A percentile compares a stretch with the other conserved stretches of the same genome.
phyloP scores from a whole-genome alignment of 2,797 vertebrate genomes.

The Liparis tanakae region DNA sequence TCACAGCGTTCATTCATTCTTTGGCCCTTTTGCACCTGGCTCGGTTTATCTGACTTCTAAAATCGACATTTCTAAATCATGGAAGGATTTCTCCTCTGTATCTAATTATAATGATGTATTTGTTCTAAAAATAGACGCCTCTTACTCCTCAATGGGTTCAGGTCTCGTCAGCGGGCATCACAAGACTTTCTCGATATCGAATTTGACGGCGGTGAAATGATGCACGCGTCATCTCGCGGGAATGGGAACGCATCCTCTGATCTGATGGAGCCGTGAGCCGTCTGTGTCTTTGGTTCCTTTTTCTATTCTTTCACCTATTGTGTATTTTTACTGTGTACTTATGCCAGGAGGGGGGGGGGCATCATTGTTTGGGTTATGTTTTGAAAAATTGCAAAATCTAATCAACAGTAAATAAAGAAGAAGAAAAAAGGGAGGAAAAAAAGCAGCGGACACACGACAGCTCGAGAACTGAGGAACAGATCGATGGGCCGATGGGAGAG shows the following conservation, averaged over 20 bases:
- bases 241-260: not conserved
- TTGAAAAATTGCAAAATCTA: not conserved
- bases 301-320: conserved; percentile 2
- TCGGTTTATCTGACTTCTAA: too few relatives aligned
- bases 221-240: not conserved
- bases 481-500: conserved; percentile 52
- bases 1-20: too few relatives aligned
- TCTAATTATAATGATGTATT: too few relatives aligned
- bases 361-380: not conserved
- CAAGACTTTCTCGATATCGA: conserved; percentile 1
- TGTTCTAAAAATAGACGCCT: too few relatives aligned
- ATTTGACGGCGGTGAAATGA: not conserved
- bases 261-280: not conserved
- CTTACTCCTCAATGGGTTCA: not conserved
- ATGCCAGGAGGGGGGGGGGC: not conserved
- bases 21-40: too few relatives aligned
- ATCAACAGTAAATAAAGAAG: not conserved
- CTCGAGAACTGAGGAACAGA: conserved; percentile 53
- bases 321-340: not conserved
- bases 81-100: too few relatives aligned
- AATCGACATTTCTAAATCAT: too few relatives aligned
- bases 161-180: not conserved
- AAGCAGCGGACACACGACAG: conserved; percentile 31
- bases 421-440: not conserved
- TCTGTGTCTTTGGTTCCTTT: not conserved